Evolutionary conservation across 2,797 vertebrate genomes (phyloP).

Genomic region (Karalla daura): DNA sequence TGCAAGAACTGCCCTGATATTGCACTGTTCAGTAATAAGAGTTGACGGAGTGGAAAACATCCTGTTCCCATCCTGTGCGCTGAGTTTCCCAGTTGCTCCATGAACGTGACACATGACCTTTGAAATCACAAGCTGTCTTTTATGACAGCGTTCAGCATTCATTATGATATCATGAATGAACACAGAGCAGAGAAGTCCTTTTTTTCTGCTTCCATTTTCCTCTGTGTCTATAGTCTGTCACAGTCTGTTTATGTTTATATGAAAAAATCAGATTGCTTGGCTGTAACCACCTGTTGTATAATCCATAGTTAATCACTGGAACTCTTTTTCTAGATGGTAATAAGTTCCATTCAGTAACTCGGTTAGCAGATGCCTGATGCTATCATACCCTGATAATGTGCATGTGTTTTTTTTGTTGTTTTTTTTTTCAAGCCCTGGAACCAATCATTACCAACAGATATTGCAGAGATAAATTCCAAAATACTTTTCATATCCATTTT

Average conservation of each 20-base stretch:
- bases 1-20: too few species aligned
- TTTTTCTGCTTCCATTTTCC: slow-evolving; percentile 17
- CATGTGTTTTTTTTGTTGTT: neutral
- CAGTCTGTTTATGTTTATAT: slow-evolving; percentile 36
- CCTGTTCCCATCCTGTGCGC: slow-evolving; percentile 8
- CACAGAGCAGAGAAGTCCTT: slow-evolving; percentile 5
- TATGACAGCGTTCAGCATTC: too few species aligned
- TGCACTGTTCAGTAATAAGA: too few species aligned
- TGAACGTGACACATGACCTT: slow-evolving; percentile 30
- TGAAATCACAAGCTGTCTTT: slow-evolving; percentile 20
- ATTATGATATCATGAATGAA: slow-evolving; percentile 8
- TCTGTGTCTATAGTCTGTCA: slow-evolving; percentile 6
- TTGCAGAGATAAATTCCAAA: slow-evolving; percentile 22
- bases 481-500: slow-evolving; percentile 14
- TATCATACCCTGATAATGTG: slow-evolving; percentile 38
- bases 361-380: slow-evolving; percentile 37
- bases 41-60: slow-evolving; percentile 14
- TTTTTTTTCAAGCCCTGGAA: slow-evolving; percentile 22
- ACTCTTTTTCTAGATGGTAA: slow-evolving; percentile 30
- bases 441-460: slow-evolving; percentile 19
- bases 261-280: slow-evolving; percentile 30
- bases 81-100: slow-evolving; percentile 24
- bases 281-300: slow-evolving; percentile 42
- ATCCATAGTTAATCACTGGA: slow-evolving; percentile 43
- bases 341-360: slow-evolving; percentile 46